phyloP scores from a whole-genome alignment of 2,113 vertebrate species.

The Myxocyprinus asiaticus region DNA sequence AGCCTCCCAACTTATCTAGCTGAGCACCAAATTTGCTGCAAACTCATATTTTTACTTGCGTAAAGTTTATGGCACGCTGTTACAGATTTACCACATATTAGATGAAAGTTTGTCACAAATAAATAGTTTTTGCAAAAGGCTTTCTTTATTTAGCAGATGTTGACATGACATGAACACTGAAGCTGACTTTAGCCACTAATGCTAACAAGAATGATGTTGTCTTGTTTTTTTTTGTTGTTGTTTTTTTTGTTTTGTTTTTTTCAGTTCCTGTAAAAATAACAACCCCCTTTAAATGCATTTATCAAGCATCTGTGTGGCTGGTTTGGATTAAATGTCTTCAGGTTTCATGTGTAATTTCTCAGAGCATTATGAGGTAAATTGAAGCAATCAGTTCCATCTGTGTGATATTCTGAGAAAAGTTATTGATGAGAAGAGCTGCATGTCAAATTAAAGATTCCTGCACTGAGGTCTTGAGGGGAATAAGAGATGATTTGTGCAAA shows the following conservation, averaged over 20 bases:
- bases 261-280: not conserved
- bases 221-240: no score
- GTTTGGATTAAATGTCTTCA: conserved; percentile 15
- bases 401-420: conserved; percentile 29
- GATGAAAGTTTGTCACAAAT: no score
- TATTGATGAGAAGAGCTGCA: conserved; percentile 33
- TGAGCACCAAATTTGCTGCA: no score
- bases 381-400: conserved; percentile 18
- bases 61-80: no score
- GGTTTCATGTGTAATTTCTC: not conserved
- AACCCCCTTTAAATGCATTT: not conserved
- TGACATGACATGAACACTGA: no score
- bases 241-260: not conserved
- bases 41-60: no score
- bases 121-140: no score
- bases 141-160: no score
- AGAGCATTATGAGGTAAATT: not conserved
- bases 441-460: conserved; percentile 17
- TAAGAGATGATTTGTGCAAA: conserved; percentile 17
- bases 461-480: conserved; percentile 13
- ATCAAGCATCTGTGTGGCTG: not conserved
- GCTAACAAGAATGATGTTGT: no score
- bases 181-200: no score
- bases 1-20: no score
- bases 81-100: no score